phyloP scores from a whole-genome alignment of 2,797 vertebrate genomes.

The Darevskia mixta region DNA sequence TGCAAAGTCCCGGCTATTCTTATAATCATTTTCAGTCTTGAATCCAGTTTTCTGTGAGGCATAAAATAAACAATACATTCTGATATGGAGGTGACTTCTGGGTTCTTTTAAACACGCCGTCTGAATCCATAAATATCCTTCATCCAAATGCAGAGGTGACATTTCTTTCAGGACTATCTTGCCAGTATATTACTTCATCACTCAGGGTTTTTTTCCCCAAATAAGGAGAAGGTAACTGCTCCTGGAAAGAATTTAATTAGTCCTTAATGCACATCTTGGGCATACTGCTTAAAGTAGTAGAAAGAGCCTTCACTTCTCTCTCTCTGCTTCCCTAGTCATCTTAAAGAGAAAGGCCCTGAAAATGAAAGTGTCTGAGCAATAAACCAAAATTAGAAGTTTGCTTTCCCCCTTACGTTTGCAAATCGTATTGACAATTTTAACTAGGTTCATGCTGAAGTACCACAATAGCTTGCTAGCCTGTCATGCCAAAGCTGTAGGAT shows the following conservation, averaged over 20 bases:
- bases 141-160: constrained; percentile 11
- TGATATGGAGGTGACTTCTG: constrained; percentile 9
- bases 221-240: background rate
- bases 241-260: constrained; percentile 13
- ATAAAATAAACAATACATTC: constrained; percentile 15
- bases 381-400: background rate
- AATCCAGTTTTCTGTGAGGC: constrained; percentile 1
- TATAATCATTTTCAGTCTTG: constrained; percentile 8
- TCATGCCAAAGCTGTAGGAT: background rate
- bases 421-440: background rate
- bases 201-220: background rate
- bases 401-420: background rate
- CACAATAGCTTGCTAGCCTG: background rate
- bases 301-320: constrained; percentile 7
- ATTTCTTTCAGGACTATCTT: constrained; percentile 30
- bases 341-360: constrained; percentile 20
- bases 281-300: background rate
- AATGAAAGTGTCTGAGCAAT: constrained; percentile 5
- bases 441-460: too few species aligned
- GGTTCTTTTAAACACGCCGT: constrained; percentile 10
- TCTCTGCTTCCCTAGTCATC: background rate
- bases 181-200: constrained; percentile 12
- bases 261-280: constrained; percentile 10
- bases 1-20: background rate
- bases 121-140: constrained; percentile 33